A percentile compares a stretch with the other conserved stretches of the same genome.
Conservation (phyloP, 2,888 invertebrate genomes). For the Criorhina ranunculi region DNA sequence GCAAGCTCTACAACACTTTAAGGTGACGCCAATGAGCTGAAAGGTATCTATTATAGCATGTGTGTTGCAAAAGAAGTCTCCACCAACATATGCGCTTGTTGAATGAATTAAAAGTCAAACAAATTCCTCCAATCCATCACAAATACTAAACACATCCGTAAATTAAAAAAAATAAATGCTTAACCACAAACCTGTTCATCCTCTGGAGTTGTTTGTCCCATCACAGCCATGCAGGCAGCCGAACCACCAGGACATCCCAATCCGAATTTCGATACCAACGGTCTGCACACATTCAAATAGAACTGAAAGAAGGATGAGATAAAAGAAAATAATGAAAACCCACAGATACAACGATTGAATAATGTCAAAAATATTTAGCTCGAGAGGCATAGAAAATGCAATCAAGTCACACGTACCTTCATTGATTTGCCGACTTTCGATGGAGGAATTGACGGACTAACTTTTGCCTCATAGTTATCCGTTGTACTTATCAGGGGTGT, state of each 20-base stretch:
- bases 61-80: too few relatives aligned
- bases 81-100: too few relatives aligned
- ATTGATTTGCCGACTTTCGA: slow-evolving; percentile 80
- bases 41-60: too few relatives aligned
- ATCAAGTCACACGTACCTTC: slow-evolving; percentile 80
- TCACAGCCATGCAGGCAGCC: slow-evolving; percentile 82
- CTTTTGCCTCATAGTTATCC: slow-evolving; percentile 83
- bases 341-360: slow-evolving; percentile 25
- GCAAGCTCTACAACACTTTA: too few relatives aligned
- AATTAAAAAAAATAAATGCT: slow-evolving; percentile 69
- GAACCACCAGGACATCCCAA: slow-evolving; percentile 83
- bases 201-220: slow-evolving; percentile 81
- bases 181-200: slow-evolving; percentile 82
- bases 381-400: slow-evolving; percentile 48
- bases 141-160: too few relatives aligned
- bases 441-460: slow-evolving; percentile 79
- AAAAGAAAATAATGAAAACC: slow-evolving; percentile 23
- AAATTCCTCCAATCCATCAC: too few relatives aligned
- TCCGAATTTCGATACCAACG: slow-evolving; percentile 83
- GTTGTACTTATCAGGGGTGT: slow-evolving; percentile 83
- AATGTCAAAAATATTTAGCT: slow-evolving; percentile 49
- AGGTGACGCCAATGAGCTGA: too few relatives aligned
- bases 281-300: slow-evolving; percentile 84
- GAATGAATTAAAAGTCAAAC: too few relatives aligned
- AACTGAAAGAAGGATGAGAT: slow-evolving; percentile 78